phyloP scores from a whole-genome alignment of 2,113 vertebrate genomes.

The Sceloporus undulatus region DNA sequence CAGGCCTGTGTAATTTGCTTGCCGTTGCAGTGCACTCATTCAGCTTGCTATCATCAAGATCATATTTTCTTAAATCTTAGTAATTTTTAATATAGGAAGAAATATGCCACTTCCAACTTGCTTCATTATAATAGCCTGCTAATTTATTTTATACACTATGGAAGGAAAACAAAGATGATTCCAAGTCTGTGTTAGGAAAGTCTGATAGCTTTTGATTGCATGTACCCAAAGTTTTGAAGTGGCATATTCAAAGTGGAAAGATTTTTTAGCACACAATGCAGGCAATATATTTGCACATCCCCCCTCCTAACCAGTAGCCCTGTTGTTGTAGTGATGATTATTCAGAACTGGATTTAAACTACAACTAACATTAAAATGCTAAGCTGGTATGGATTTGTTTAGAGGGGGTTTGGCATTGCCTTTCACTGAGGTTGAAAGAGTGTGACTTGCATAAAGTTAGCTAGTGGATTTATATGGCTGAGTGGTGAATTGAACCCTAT shows the following conservation, averaged over 20 bases:
- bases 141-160: not conserved
- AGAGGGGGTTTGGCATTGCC: too few species aligned
- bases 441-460: too few species aligned
- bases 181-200: not conserved
- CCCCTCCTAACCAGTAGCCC: too few species aligned
- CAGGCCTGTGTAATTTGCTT: not conserved
- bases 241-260: not conserved
- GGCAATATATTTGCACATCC: not conserved
- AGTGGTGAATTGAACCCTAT: too few species aligned
- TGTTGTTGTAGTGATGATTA: not conserved
- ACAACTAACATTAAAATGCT: not conserved
- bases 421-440: too few species aligned
- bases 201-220: not conserved
- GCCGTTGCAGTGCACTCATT: not conserved
- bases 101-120: too few species aligned
- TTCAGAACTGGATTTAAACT: not conserved
- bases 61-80: not conserved
- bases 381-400: too few species aligned
- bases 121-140: not conserved
- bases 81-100: not conserved
- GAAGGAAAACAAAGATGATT: not conserved
- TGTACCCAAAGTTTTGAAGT: too few species aligned
- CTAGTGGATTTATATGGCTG: too few species aligned
- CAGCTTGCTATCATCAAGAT: not conserved
- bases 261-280: not conserved